Conservation (phyloP, 2,797 vertebrate genomes). For the Vireo griseus region DNA sequence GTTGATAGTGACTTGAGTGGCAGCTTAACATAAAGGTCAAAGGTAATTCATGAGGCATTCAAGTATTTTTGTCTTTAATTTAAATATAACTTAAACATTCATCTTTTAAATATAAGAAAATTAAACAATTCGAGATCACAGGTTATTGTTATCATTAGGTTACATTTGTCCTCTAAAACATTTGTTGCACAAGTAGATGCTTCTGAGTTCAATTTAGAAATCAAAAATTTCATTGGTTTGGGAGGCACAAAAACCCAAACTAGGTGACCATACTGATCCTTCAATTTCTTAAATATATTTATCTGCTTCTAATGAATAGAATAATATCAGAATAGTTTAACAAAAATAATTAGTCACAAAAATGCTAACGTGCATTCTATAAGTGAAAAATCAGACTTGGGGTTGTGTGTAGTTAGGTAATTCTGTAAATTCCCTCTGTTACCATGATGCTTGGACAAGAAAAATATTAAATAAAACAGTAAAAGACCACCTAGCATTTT, state of each 20-base stretch:
- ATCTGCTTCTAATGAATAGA: not conserved
- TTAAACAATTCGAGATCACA: not conserved
- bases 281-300: not conserved
- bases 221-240: not conserved
- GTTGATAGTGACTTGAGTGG: not conserved
- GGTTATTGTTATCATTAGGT: not conserved
- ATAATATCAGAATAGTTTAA: not conserved
- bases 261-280: not conserved
- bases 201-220: not conserved
- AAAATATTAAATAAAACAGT: not conserved
- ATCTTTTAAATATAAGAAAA: not conserved
- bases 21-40: not conserved
- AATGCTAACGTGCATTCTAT: not conserved
- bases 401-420: too few species aligned
- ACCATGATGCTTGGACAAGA: not conserved
- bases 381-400: not conserved
- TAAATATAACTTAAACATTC: not conserved
- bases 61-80: not conserved
- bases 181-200: not conserved
- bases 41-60: not conserved
- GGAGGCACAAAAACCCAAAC: not conserved
- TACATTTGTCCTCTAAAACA: not conserved
- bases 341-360: not conserved
- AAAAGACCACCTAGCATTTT: not conserved
- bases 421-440: not conserved